Percentiles rank a stretch among this genome's conserved stretches.
Evolutionary conservation across 2,888 invertebrate genomes (phyloP).

Genomic region (Metopia argyrocephala): DNA sequence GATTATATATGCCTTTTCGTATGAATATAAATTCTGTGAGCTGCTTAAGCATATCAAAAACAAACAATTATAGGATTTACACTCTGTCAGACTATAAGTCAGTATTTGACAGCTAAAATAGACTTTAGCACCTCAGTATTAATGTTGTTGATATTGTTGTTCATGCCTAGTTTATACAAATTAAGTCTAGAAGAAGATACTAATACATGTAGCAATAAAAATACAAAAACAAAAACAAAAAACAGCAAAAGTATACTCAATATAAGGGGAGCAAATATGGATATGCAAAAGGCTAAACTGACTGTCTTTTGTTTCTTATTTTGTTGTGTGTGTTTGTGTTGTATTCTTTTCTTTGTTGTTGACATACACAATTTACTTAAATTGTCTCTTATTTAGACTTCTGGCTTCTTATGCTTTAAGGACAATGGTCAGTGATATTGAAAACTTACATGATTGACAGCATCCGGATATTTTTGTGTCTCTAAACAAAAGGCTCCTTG

Average conservation of each 20-base stretch:
- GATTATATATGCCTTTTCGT: background rate
- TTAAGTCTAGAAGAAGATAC: no score
- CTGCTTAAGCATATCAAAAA: constrained; percentile 54
- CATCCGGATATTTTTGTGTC: constrained; percentile 95
- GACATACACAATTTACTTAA: constrained; percentile 45
- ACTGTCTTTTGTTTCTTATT: background rate
- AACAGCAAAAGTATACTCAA: no score
- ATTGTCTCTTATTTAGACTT: constrained; percentile 15
- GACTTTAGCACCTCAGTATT: constrained; percentile 51
- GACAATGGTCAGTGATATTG: constrained; percentile 27
- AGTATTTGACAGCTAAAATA: constrained; percentile 62
- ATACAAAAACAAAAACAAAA: no score
- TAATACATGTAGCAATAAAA: no score
- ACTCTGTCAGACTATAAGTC: constrained; percentile 60
- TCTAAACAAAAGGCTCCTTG: constrained; percentile 93
- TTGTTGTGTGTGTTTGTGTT: background rate
- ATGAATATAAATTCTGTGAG: constrained; percentile 1
- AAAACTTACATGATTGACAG: constrained; percentile 86
- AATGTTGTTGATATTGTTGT: background rate
- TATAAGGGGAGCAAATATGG: no score
- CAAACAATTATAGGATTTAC: constrained; percentile 61
- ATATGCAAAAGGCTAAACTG: background rate
- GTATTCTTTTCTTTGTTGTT: constrained; percentile 21
- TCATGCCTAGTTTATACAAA: constrained; percentile 6
- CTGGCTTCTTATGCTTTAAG: background rate